These are phyloP conservation scores for Eudemis profundana DNA, from an alignment of 2,888 invertebrate genomes.

Conservation along the genomic window DNA sequence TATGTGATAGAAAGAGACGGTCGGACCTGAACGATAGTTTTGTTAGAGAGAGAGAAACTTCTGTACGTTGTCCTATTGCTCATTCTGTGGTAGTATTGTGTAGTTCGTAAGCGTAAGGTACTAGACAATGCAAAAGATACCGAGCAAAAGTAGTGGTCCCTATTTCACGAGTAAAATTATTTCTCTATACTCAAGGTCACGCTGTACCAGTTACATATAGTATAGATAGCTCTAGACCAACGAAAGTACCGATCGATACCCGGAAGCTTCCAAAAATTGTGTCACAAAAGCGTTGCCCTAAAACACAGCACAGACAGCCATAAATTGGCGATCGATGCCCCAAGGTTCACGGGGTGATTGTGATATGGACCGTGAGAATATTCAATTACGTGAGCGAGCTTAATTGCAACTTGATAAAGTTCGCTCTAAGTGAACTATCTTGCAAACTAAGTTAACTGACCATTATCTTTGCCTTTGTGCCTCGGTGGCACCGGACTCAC, in stretches of 20 bases:
- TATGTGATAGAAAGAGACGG: too few species aligned
- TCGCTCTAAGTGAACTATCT: conserved; percentile 83
- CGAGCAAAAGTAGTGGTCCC: too few species aligned
- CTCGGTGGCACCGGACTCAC: conserved; percentile 68
- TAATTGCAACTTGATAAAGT: conserved; percentile 84
- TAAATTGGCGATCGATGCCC: conserved; percentile 65
- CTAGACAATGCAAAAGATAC: too few species aligned
- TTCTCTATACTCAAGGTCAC: too few species aligned
- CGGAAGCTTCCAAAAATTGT: conserved; percentile 10
- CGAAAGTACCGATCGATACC: conserved; percentile 23
- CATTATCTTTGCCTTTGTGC: conserved; percentile 85
- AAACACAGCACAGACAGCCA: conserved; percentile 25
- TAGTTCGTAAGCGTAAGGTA: too few species aligned
- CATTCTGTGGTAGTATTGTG: too few species aligned
- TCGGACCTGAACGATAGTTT: too few species aligned
- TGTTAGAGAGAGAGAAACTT: too few species aligned
- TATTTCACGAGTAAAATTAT: too few species aligned
- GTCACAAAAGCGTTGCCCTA: conserved; percentile 30
- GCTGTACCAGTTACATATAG: too few species aligned
- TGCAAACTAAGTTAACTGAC: conserved; percentile 84
- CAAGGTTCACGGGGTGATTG: conserved; percentile 79
- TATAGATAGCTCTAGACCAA: not conserved
- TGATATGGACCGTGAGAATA: conserved; percentile 81
- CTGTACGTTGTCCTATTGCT: too few species aligned
- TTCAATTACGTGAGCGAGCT: conserved; percentile 80